Conservation (phyloP, 2,888 invertebrate genomes). For the Torymus tubicola region DNA sequence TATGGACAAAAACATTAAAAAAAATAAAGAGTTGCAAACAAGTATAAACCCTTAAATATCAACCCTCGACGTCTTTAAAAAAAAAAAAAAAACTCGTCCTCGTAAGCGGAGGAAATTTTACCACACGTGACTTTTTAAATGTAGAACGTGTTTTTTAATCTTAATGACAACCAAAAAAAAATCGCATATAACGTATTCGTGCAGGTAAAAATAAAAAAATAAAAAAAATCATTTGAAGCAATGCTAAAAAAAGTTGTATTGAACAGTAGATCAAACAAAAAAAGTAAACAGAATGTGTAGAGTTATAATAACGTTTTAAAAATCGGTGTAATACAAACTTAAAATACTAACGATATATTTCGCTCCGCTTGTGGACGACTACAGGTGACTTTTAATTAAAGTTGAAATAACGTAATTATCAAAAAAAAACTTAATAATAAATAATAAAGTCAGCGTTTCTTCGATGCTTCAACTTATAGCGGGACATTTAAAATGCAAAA, state of each 20-base stretch:
- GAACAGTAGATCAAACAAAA: slow-evolving; percentile 34
- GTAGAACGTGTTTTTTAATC: slow-evolving; percentile 51
- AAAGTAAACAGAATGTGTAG: slow-evolving; percentile 37
- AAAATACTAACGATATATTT: slow-evolving; percentile 33
- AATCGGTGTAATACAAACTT: slow-evolving; percentile 44
- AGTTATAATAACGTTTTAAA: slow-evolving; percentile 40
- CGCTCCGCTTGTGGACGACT: slow-evolving; percentile 52
- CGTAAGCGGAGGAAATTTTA: slow-evolving; percentile 45
- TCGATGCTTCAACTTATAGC: slow-evolving; percentile 33
- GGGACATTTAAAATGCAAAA: slow-evolving; percentile 22
- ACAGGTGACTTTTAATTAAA: slow-evolving; percentile 40
- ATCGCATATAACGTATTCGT: slow-evolving; percentile 8
- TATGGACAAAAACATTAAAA: not conserved
- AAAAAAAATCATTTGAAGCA: slow-evolving; percentile 11
- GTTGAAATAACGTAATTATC: slow-evolving; percentile 29
- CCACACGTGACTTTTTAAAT: slow-evolving; percentile 40
- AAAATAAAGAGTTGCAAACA: slow-evolving; percentile 25
- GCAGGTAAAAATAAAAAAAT: slow-evolving; percentile 27
- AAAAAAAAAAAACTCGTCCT: slow-evolving; percentile 7
- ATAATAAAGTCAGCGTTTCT: slow-evolving; percentile 50
- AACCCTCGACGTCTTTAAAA: slow-evolving; percentile 33
- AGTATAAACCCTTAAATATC: slow-evolving; percentile 26
- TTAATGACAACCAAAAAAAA: not conserved
- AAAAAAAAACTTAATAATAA: slow-evolving; percentile 45
- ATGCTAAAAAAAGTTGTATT: slow-evolving; percentile 30